phyloP scores from a whole-genome alignment of 2,888 invertebrate genomes.

The Calephelis perditalis region DNA sequence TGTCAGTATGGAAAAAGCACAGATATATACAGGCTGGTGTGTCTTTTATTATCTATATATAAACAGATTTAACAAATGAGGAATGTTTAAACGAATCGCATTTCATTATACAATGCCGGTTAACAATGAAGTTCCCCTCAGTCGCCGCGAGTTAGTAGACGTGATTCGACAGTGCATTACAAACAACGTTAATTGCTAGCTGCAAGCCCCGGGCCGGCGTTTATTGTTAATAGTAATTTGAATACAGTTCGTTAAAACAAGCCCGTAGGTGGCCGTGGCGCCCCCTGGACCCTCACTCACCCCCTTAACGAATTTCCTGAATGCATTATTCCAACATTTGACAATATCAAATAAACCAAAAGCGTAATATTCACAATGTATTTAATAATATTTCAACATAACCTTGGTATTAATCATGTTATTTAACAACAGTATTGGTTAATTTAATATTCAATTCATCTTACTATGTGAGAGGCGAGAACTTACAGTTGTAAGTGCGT shows the following conservation, averaged over 20 bases:
- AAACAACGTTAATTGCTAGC: conserved; percentile 9
- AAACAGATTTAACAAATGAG: conserved; percentile 1
- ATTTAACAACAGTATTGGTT: too few species aligned
- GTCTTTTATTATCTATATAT: background rate
- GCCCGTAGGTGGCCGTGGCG: conserved; percentile 41
- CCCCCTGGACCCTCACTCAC: conserved; percentile 1
- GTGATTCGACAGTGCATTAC: conserved; percentile 8
- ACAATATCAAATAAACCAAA: too few species aligned
- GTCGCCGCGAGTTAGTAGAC: conserved; percentile 7
- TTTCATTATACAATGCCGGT: conserved; percentile 8
- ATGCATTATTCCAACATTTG: background rate
- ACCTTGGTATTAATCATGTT: too few species aligned
- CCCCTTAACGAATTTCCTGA: background rate
- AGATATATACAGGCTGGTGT: background rate
- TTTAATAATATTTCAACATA: too few species aligned
- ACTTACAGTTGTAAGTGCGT: too few species aligned
- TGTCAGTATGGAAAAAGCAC: too few species aligned
- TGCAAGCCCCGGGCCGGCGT: conserved; percentile 23
- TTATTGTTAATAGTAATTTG: conserved; percentile 45
- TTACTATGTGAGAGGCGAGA: too few species aligned
- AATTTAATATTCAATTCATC: too few species aligned
- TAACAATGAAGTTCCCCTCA: conserved; percentile 2
- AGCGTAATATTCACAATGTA: too few species aligned
- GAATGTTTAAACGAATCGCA: background rate
- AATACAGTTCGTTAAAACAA: conserved; percentile 59